phyloP scores from a whole-genome alignment of 1,140 invertebrate species.

The Acromyrmex echinatior region DNA sequence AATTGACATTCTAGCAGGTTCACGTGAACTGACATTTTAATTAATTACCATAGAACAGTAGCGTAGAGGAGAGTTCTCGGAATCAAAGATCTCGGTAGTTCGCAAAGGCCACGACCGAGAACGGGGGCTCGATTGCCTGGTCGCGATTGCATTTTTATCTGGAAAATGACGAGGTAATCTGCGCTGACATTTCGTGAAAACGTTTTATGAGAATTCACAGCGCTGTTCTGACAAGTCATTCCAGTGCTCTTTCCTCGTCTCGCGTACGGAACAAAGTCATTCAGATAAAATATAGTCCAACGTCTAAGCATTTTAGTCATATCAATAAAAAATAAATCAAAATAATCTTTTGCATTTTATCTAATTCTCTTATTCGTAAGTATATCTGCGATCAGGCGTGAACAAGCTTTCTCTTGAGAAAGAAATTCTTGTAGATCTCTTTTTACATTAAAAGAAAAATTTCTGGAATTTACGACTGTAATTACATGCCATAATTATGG shows the following conservation, averaged over 20 bases:
- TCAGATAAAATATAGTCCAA: slow-evolving; percentile 4
- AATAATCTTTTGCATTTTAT: slow-evolving; percentile 19
- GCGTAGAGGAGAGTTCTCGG: neutral
- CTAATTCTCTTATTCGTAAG: neutral
- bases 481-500: no score
- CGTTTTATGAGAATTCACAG: slow-evolving; percentile 4
- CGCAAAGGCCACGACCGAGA: neutral
- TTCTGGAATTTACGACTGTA: no score
- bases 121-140: neutral
- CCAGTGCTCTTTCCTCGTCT: neutral
- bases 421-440: neutral
- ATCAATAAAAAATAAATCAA: slow-evolving; percentile 35
- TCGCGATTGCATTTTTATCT: slow-evolving; percentile 53
- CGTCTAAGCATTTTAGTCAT: neutral
- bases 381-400: neutral
- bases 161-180: slow-evolving; percentile 43
- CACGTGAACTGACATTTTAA: slow-evolving; percentile 29
- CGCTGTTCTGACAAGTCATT: slow-evolving; percentile 26
- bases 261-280: slow-evolving; percentile 22
- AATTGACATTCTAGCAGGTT: slow-evolving; percentile 22
- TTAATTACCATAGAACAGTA: slow-evolving; percentile 20
- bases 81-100: slow-evolving; percentile 40
- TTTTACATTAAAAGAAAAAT: no score
- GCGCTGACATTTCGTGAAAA: slow-evolving; percentile 48
- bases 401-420: no score